phyloP scores from a whole-genome alignment of 1,140 invertebrate species.

The Drosophila gunungcola region DNA sequence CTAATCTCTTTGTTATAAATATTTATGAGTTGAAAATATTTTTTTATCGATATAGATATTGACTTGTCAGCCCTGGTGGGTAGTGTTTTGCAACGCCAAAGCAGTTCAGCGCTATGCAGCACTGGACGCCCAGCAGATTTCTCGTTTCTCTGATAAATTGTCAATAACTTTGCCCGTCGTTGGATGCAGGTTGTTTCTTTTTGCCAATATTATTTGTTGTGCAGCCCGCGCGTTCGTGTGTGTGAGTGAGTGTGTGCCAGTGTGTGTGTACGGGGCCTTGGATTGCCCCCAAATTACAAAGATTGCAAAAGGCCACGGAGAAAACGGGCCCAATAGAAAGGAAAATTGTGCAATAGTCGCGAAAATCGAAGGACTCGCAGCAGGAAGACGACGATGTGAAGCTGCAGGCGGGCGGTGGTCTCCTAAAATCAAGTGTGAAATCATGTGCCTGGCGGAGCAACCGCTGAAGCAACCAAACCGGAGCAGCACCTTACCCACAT shows the following conservation, averaged over 20 bases:
- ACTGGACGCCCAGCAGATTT: conserved; percentile 5
- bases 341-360: conserved; percentile 63
- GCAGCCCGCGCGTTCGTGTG: conserved; percentile 30
- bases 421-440: conserved; percentile 47
- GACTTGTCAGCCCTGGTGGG: neutral
- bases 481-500: conserved; percentile 70
- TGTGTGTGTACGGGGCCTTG: conserved; percentile 38
- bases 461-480: conserved; percentile 46
- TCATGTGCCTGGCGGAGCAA: conserved; percentile 80
- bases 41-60: neutral
- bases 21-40: too few relatives aligned
- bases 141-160: conserved; percentile 17
- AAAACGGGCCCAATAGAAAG: conserved; percentile 18
- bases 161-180: conserved; percentile 45
- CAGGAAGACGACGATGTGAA: conserved; percentile 72
- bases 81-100: neutral
- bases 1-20: too few relatives aligned
- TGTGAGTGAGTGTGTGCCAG: conserved; percentile 44
- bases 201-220: conserved; percentile 43
- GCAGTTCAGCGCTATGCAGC: conserved; percentile 5
- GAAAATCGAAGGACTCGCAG: conserved; percentile 65
- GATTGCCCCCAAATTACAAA: conserved; percentile 19
- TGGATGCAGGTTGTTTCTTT: conserved; percentile 15
- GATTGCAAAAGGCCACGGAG: conserved; percentile 13
- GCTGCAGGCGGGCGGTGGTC: conserved; percentile 42